Percentiles rank a stretch among this genome's conserved stretches.
phyloP scores from a whole-genome alignment of 2,888 invertebrate species.

The Corbicula japonica region DNA sequence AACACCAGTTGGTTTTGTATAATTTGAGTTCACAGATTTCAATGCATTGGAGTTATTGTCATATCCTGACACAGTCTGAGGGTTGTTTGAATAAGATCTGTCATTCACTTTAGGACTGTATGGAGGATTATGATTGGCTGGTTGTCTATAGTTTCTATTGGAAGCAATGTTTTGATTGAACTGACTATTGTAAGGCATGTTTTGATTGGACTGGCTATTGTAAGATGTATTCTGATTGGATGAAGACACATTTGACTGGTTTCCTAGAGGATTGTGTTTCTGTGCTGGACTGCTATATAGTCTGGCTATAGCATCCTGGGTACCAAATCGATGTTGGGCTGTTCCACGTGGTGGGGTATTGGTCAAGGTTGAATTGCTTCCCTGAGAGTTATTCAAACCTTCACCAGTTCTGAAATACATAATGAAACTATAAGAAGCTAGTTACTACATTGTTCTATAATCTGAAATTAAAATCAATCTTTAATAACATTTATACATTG shows the following conservation, averaged over 20 bases:
- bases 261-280: conserved; percentile 24
- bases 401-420: conserved; percentile 46
- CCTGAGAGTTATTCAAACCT: conserved; percentile 62
- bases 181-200: conserved; percentile 22
- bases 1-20: conserved; percentile 9
- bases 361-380: conserved; percentile 43
- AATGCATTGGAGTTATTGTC: conserved; percentile 33
- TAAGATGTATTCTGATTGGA: conserved; percentile 50
- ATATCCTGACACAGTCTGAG: conserved; percentile 5
- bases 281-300: conserved; percentile 69
- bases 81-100: background rate
- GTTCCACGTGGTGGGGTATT: conserved; percentile 51
- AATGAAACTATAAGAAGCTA: background rate
- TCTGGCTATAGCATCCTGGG: conserved; percentile 70
- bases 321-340: conserved; percentile 59
- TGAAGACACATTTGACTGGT: conserved; percentile 40
- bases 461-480: background rate
- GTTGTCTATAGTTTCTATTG: too few relatives aligned
- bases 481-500: background rate
- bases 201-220: conserved; percentile 23
- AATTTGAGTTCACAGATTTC: conserved; percentile 22
- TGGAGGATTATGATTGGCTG: conserved; percentile 1
- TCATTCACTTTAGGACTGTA: conserved; percentile 2
- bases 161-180: too few relatives aligned
- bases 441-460: background rate